Evolutionary conservation across 2,888 invertebrate species (phyloP), one percentile per base, ranked within the genome.

Genomic region (Acanthosepion esculentum): DNA sequence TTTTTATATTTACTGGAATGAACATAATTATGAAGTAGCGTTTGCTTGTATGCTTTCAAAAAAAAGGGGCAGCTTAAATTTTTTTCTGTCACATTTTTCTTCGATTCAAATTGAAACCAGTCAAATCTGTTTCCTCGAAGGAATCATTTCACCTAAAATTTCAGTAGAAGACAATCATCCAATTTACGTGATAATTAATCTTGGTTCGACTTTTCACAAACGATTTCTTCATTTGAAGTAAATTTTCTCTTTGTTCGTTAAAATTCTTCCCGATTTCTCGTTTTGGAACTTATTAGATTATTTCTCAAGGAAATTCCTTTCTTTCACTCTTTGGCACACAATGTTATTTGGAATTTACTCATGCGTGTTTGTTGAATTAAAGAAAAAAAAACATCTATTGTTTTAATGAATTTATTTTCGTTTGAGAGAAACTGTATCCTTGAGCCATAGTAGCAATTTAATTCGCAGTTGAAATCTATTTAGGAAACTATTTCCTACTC

Each of bases 251-350:
- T 78, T n/a, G 7, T n/a, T 10, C 15, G 20, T 55, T 7, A 29
- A 12, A n/a, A n/a, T 78, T n/a, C 8, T 12, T 78, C n/a, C n/a
- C 3, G 29, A n/a, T 78, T 78, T 78, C 7, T n/a, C n/a, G 1
- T 29, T 3, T 7, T 78, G 7, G 29, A 8, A 78, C 8, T 78
- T n/a, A 78, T 29, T 10, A n/a, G 10, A n/a, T 15, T n/a, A 78
- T 8, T 64, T 64, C 78, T 1, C n/a, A 12, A 15, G n/a, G 2
- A 7, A n/a, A 78, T n/a, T n/a, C n/a, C 23, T n/a, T 78, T n/a
- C n/a, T 15, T 10, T 4, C 12, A n/a, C 2, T n/a, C 29, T 8
- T n/a, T 7, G 8, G 10, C n/a, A 4, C n/a, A n/a, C 10, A 10
- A 2, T 78, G 7, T 10, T 29, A 6, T 29, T 29, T 7, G 29